These are phyloP conservation scores for Rhynchomys soricoides DNA, from an alignment of 2,113 vertebrate species.

Conservation along the genomic window DNA sequence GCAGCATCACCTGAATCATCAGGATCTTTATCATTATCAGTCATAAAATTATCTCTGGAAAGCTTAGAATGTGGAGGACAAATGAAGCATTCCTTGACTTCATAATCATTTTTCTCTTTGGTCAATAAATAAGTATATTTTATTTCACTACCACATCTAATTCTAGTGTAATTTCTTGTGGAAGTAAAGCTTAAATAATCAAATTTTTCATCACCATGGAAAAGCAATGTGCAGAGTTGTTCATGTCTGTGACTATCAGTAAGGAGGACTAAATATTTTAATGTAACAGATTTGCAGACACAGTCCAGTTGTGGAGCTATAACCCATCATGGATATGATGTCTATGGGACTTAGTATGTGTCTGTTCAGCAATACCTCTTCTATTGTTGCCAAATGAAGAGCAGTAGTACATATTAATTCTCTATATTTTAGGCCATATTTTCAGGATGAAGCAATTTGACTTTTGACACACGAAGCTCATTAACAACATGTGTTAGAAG, in stretches of 20 bases:
- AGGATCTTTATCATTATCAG: not conserved
- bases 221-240: not conserved
- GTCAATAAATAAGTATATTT: not conserved
- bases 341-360: not conserved
- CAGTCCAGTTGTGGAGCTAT: not conserved
- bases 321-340: no score
- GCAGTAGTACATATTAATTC: not conserved
- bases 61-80: not conserved
- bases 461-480: not conserved
- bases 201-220: not conserved
- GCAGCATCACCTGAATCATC: not conserved
- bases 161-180: not conserved
- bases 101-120: no score
- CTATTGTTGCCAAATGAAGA: not conserved
- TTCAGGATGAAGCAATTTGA: not conserved
- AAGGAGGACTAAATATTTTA: not conserved
- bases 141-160: not conserved
- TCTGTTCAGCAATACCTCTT: not conserved
- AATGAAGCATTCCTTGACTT: not conserved
- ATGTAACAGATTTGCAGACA: not conserved
- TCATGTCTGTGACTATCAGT: not conserved
- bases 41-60: not conserved
- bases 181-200: not conserved
- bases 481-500: not conserved
- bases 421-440: not conserved